Evolutionary conservation across 2,113 vertebrate species (phyloP).

Genomic region (Polypterus senegalus): DNA sequence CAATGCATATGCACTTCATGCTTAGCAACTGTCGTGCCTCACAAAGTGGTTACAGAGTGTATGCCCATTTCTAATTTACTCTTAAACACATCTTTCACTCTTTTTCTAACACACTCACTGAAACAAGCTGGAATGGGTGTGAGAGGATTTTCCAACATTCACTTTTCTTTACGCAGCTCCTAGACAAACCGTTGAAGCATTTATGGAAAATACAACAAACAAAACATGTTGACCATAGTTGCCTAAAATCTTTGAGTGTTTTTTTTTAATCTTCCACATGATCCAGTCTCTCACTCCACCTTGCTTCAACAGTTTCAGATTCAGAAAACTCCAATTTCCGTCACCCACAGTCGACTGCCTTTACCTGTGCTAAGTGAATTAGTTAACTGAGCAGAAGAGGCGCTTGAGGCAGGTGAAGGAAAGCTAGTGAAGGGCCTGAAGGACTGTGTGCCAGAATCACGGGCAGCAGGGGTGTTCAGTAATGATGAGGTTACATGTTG

Average conservation of each 20-base stretch:
- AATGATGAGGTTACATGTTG: conserved; percentile 40
- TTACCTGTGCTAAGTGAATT: conserved; percentile 38
- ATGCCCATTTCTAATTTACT: no score
- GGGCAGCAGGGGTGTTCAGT: conserved; percentile 32
- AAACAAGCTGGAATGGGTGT: no score
- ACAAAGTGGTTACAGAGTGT: no score
- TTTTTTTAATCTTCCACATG: not conserved
- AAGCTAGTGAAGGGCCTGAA: conserved; percentile 53
- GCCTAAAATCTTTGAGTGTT: not conserved
- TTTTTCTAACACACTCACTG: no score
- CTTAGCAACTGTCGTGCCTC: no score
- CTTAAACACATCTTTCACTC: no score
- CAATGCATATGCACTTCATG: no score
- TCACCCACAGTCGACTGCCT: conserved; percentile 62
- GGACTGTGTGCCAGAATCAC: conserved; percentile 33
- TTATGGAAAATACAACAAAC: not conserved
- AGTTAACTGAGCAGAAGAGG: conserved; percentile 34
- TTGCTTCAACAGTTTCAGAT: not conserved
- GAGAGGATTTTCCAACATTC: no score
- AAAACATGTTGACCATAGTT: not conserved
- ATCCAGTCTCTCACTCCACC: not conserved
- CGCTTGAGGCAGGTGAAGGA: conserved; percentile 33
- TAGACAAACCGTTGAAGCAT: not conserved
- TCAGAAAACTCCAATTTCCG: conserved; percentile 84
- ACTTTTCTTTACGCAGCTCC: no score